Conservation (phyloP, 2,888 invertebrate species). For the Balanococcus diminutus region DNA sequence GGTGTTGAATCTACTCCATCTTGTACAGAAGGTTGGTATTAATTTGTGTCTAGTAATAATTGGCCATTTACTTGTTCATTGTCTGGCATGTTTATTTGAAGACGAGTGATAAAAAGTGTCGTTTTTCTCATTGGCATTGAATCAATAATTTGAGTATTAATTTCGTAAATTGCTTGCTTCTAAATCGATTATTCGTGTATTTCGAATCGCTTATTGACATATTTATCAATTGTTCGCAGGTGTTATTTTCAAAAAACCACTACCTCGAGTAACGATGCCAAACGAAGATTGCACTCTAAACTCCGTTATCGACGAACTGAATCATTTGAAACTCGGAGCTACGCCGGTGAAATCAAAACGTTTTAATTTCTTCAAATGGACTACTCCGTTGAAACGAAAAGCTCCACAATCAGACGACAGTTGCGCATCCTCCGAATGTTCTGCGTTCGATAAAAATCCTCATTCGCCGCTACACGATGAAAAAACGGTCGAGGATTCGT, state of each 20-base stretch:
- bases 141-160: not conserved
- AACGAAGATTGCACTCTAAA: not conserved
- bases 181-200: not conserved
- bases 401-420: not conserved
- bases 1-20: not conserved
- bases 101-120: not conserved
- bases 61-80: not conserved
- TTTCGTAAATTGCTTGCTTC: not conserved
- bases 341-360: not conserved
- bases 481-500: not conserved
- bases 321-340: not conserved
- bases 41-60: not conserved
- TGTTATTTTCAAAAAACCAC: slow-evolving; percentile 8
- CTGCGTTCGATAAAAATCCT: not conserved
- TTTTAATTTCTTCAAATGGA: not conserved
- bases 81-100: not conserved
- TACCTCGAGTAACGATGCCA: not conserved
- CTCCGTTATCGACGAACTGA: not conserved
- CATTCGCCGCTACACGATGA: not conserved
- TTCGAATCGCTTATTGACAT: not conserved
- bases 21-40: not conserved
- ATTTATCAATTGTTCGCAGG: not conserved
- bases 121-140: too few species aligned
- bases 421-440: not conserved
- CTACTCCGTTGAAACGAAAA: not conserved